Evolutionary conservation across 2,888 invertebrate genomes (phyloP), one percentile per base, ranked within the genome.

Genomic region (Parthenolecanium corni): DNA sequence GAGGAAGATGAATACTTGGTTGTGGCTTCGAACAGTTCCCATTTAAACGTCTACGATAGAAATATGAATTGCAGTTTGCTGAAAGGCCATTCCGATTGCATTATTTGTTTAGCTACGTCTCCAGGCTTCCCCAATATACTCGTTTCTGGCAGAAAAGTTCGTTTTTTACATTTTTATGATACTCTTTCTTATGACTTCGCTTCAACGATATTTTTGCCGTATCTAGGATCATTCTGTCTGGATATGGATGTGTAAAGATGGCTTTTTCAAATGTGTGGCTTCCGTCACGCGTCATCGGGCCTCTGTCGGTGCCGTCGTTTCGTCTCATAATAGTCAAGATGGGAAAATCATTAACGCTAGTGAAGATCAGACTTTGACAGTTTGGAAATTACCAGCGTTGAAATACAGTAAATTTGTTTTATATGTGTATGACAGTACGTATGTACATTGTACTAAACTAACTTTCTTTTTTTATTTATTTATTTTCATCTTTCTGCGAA

Each of bases 11-110:
- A 79, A 11, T 84, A 88, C 71, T 73, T 96, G 67, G 89, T 88
- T 6, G 86, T 97, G 21, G 94, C 94, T 3, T 93, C 94, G 4
- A 98, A 98, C 73, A 93, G 92, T 69, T 78, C 80, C 65, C 87
- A 92, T 72, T 83, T 97, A 47, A 94, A 94, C 74, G 77, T 95
- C 58, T 95, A 92, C 73, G 57, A 62, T 40, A 82, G 87, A 69
- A 83, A 82, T 65, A 90, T 92, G 85, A 86, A 84, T 73, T 94
- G 93, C 72, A 82, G 84, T 70, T 78, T 94, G 68, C 72, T 95
- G 2, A 82, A 84, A 71, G 96, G 95, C 0, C 98, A 98, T 71
- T 83, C 83, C 5, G 93, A 95, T 72, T 84, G 91, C 65, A 89
- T 97, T 20, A 76, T 97, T 67, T 78, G 87, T 36, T 75, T 97